Conservation (phyloP, 2,888 invertebrate species). For the Diaperis boleti region DNA sequence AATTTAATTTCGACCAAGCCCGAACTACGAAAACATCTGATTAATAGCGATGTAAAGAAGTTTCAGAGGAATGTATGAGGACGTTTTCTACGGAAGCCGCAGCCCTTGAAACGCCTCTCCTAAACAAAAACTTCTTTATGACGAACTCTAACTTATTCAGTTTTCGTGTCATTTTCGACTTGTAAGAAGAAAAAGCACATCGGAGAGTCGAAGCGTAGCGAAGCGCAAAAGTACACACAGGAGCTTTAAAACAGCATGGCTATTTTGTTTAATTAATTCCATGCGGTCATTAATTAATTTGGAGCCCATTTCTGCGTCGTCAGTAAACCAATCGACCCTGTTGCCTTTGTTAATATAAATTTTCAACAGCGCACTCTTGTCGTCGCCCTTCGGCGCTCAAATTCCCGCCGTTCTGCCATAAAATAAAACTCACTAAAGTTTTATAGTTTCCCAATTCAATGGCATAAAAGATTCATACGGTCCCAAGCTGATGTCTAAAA, state of each 20-base stretch:
- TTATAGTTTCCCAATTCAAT: conserved; percentile 8
- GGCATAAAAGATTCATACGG: conserved; percentile 6
- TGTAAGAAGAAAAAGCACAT: background rate
- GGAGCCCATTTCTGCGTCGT: background rate
- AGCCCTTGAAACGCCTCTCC: conserved; percentile 3
- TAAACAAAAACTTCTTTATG: conserved; percentile 19
- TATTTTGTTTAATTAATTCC: background rate
- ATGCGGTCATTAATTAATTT: background rate
- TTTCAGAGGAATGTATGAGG: conserved; percentile 8
- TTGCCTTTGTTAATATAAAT: background rate
- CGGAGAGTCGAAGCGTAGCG: background rate
- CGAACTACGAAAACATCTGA: conserved; percentile 13
- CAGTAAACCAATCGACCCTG: background rate
- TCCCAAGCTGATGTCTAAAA: conserved; percentile 18
- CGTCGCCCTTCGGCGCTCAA: background rate
- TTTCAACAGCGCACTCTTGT: background rate
- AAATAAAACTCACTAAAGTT: background rate
- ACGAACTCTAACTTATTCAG: conserved; percentile 7
- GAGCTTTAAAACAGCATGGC: background rate
- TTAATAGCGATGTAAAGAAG: conserved; percentile 10
- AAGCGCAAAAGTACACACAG: background rate
- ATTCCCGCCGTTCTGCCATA: background rate
- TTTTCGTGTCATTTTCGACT: conserved; percentile 2
- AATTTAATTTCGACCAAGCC: conserved; percentile 17
- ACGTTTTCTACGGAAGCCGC: background rate